Base-by-base conservation (phyloP, 1,140 invertebrate species). In the Heterodera carotae region DNA sequence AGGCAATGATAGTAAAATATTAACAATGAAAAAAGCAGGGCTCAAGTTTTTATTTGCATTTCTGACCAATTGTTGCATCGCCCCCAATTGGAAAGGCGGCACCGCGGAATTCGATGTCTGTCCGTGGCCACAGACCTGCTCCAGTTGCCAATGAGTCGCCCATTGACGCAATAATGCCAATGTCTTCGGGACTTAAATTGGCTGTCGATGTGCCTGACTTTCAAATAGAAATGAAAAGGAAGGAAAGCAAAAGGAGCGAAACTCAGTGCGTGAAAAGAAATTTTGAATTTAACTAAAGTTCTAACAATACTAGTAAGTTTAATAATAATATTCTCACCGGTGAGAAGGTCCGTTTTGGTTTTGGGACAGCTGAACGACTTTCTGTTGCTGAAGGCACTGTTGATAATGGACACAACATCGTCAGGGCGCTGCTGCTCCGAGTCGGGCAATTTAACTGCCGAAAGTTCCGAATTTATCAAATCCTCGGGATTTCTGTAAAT, bases 81-180 rank as follows among this genome's bases (percentile, higher is more conserved):
- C 85, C 85, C 3, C 85, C 85, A 56, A 83, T 87, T 8, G 86
- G 78, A 59, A 86, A 86, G 25, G 87, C 82, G 5, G 86, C 84
- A 27, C 85, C 85, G 10, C 85, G 84, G 72, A 86, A 86, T 67
- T 86, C 85, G 56, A 86, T 88, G 33, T 81, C 72, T 8, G 77
- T 74, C 66, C 73, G 62, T 8, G 86, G 84, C 85, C 86, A 86
- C 22, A 86, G 75, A 2, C 86, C 85, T 34, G 75, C 75, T 31
- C 85, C 85, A 2, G 85, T 88, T 69, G 81, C 83, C 36, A 82
- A 25, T 1, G 81, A 84, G 70, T 83, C 82, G 15, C 82, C 82
- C 83, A 83, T 80, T 18, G 82, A 77, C 18, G 80, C 83, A 66
- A 83, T 83, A 48, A 83, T 82, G 18, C 82, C 83, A 70, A 83